Conservation (phyloP, 2,113 vertebrate species). For the Cercopithecus mona region DNA sequence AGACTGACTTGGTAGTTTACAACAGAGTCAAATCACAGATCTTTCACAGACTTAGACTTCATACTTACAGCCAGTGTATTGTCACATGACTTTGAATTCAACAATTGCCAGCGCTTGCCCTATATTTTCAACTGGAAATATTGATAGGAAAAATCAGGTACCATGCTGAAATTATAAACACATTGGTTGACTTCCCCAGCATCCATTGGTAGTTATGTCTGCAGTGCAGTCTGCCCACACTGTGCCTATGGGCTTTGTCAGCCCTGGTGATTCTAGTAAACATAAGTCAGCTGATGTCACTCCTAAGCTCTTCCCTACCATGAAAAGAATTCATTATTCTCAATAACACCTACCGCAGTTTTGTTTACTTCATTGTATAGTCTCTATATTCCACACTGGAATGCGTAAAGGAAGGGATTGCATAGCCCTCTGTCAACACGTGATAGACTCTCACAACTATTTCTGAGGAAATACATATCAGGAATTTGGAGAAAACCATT, state of each 20-base stretch:
- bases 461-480: not conserved
- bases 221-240: not conserved
- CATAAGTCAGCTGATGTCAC: not conserved
- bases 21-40: not conserved
- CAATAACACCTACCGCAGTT: not conserved
- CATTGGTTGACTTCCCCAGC: not conserved
- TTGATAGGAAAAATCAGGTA: not conserved
- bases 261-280: not conserved
- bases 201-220: too few relatives aligned
- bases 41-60: not conserved
- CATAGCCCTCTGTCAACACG: not conserved
- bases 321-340: not conserved
- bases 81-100: not conserved
- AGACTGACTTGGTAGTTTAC: not conserved
- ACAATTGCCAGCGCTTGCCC: not conserved
- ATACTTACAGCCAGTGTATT: not conserved
- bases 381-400: not conserved
- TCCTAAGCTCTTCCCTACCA: not conserved
- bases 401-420: not conserved
- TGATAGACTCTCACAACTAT: not conserved
- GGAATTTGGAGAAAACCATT: not conserved
- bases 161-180: not conserved
- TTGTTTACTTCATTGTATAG: not conserved
- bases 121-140: conserved; percentile 9
- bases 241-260: not conserved